These are phyloP conservation scores for Engystomops pustulosus DNA, from an alignment of 2,113 vertebrate species.

Conservation along the genomic window DNA sequence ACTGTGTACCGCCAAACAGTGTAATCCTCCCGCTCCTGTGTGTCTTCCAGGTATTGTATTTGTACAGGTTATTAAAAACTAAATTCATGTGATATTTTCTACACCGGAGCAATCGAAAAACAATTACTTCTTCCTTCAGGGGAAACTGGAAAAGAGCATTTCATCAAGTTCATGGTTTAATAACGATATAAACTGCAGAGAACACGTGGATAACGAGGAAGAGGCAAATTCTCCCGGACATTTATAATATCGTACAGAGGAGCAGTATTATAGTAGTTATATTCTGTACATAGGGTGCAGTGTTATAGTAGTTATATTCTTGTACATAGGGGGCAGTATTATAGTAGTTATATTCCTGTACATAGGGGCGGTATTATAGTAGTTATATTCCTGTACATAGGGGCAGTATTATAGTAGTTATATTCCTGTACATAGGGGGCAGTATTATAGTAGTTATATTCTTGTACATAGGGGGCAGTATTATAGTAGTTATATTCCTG, in stretches of 20 bases:
- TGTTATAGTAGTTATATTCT: conserved; percentile 18
- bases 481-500: conserved; percentile 16
- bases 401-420: background rate
- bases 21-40: background rate
- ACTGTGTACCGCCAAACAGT: too few species aligned
- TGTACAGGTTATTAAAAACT: conserved; percentile 41
- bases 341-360: conserved; percentile 1
- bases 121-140: conserved; percentile 40
- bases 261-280: conserved; percentile 5
- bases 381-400: conserved; percentile 6
- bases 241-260: too few species aligned
- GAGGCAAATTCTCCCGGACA: background rate
- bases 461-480: background rate
- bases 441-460: conserved; percentile 28
- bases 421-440: conserved; percentile 1
- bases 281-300: background rate
- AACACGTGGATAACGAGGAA: conserved; percentile 11
- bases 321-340: background rate
- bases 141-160: conserved; percentile 19
- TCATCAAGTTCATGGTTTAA: conserved; percentile 25
- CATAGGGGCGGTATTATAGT: background rate
- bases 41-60: conserved; percentile 39
- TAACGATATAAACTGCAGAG: conserved; percentile 25
- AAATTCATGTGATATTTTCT: conserved; percentile 51
- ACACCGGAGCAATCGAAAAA: conserved; percentile 47